Conservation (phyloP, 1,140 invertebrate genomes). For the Pogonomyrmex californicus region DNA sequence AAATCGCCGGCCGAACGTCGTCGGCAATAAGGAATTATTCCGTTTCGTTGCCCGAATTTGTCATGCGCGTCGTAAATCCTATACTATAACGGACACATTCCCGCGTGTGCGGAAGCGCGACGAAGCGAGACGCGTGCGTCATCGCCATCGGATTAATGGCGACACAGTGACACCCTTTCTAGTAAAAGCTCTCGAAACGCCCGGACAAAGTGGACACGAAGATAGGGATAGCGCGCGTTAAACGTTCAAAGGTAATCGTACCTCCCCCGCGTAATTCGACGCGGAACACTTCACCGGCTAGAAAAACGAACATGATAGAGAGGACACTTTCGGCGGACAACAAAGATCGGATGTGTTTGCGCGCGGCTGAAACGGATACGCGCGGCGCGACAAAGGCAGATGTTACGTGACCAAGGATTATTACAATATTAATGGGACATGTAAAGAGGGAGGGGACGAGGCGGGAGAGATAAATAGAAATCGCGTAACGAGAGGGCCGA, state of each 20-base stretch:
- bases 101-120: not conserved
- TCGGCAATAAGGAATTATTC: conserved; percentile 54
- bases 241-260: conserved; percentile 60
- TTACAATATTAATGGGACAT: conserved; percentile 53
- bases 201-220: conserved; percentile 46
- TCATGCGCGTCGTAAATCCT: conserved; percentile 43
- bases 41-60: conserved; percentile 36
- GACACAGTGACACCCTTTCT: conserved; percentile 12
- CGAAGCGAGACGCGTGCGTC: not conserved
- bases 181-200: conserved; percentile 39
- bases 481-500: not conserved
- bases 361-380: conserved; percentile 28
- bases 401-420: conserved; percentile 32
- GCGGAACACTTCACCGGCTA: conserved; percentile 44
- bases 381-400: not conserved
- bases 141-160: conserved; percentile 48
- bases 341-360: conserved; percentile 44
- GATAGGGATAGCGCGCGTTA: conserved; percentile 35
- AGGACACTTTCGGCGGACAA: conserved; percentile 50
- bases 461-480: conserved; percentile 3
- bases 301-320: conserved; percentile 47
- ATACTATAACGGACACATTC: not conserved
- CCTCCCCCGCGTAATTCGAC: conserved; percentile 57
- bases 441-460: not conserved
- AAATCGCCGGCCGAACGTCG: not conserved